phyloP scores from a whole-genome alignment of 2,797 vertebrate species.

The Chelon labrosus region DNA sequence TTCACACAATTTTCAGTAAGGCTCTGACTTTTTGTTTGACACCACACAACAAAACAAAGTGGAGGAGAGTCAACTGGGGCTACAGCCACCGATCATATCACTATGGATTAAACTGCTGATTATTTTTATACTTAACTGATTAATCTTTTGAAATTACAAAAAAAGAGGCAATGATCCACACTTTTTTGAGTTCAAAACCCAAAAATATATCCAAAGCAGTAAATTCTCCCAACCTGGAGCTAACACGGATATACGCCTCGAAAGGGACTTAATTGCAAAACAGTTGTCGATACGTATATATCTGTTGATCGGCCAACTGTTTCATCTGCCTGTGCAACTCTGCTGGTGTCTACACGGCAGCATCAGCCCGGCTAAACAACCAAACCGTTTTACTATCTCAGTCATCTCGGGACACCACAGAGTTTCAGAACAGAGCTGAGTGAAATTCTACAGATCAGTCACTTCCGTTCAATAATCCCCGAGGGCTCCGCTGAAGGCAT shows the following conservation, averaged over 20 bases:
- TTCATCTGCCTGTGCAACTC: neutral
- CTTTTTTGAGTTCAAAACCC: too few relatives aligned
- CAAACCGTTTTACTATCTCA: constrained; percentile 26
- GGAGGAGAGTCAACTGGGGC: too few relatives aligned
- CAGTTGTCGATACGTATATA: neutral
- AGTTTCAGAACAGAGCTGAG: constrained; percentile 39
- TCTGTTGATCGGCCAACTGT: neutral
- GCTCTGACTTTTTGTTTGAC: neutral
- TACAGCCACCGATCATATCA: too few relatives aligned
- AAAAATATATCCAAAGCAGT: neutral
- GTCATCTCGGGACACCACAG: constrained; percentile 53
- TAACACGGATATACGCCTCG: neutral
- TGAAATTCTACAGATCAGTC: constrained; percentile 64
- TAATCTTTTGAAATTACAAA: neutral
- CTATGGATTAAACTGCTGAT: neutral
- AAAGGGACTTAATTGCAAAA: neutral
- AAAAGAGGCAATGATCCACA: too few relatives aligned
- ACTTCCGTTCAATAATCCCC: constrained; percentile 44
- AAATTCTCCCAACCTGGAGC: neutral
- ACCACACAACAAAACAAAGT: neutral
- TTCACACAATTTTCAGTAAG: too few relatives aligned
- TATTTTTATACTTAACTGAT: neutral
- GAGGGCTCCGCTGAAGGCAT: constrained; percentile 4
- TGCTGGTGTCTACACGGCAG: neutral
- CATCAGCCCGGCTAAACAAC: constrained; percentile 4